Percentiles rank a stretch among this genome's conserved stretches.
phyloP scores from a whole-genome alignment of 2,113 vertebrate species.

The Gulo gulo region DNA sequence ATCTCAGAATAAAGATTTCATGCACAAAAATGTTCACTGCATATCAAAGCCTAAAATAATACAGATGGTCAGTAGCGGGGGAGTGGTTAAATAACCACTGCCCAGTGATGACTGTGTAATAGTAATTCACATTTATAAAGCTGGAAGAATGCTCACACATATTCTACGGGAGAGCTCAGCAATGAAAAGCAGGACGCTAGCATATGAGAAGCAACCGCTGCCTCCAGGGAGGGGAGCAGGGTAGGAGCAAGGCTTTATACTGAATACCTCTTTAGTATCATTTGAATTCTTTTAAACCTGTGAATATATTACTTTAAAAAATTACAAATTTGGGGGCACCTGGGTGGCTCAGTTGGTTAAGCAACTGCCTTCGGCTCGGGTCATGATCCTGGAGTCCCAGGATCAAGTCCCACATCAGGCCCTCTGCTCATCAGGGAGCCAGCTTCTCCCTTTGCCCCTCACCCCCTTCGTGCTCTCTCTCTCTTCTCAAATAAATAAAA shows the following conservation, averaged over 20 bases:
- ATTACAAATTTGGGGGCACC: neutral
- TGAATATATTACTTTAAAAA: neutral
- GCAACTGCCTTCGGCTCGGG: no score
- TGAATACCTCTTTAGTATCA: neutral
- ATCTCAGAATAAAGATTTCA: neutral
- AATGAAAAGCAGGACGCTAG: neutral
- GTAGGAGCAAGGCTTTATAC: neutral
- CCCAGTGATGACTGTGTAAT: neutral
- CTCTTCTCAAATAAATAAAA: no score
- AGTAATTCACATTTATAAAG: neutral
- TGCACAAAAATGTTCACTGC: neutral
- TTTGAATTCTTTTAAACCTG: neutral
- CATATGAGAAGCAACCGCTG: neutral
- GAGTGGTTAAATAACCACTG: neutral
- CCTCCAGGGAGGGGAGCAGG: neutral
- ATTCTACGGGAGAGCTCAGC: neutral
- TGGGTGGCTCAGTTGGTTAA: no score
- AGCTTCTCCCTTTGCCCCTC: no score
- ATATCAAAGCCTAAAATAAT: neutral
- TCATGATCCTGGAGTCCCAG: no score
- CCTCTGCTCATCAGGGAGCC: no score
- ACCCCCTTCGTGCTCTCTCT: no score
- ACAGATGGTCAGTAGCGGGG: neutral
- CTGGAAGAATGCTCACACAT: neutral
- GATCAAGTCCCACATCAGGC: no score